These are phyloP conservation scores for Tortrix viridana DNA, from an alignment of 2,888 invertebrate species.

Conservation along the genomic window DNA sequence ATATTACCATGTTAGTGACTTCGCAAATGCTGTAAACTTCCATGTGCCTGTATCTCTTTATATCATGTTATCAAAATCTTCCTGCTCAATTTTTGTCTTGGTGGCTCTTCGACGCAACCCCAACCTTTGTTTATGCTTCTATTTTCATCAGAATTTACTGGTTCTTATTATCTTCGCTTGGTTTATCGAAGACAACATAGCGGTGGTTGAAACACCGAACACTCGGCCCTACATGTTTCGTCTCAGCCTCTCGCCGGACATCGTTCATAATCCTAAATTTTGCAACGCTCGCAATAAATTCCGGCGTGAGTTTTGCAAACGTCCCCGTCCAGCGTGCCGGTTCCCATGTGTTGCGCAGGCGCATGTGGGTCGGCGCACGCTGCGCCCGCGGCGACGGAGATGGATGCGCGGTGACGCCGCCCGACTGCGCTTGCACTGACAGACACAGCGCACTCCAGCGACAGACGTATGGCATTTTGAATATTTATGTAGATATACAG, in stretches of 20 bases:
- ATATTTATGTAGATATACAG: neutral
- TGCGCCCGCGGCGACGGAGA: constrained; percentile 28
- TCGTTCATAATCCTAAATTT: neutral
- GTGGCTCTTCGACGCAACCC: too few relatives aligned
- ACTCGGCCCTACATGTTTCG: too few relatives aligned
- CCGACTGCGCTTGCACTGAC: neutral
- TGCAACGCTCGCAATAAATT: neutral
- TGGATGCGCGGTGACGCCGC: constrained; percentile 18
- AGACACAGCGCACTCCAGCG: constrained; percentile 1
- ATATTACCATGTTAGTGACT: too few relatives aligned
- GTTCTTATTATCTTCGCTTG: too few relatives aligned
- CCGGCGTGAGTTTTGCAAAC: neutral
- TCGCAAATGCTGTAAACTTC: too few relatives aligned
- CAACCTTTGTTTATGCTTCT: too few relatives aligned
- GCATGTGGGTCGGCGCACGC: constrained; percentile 17
- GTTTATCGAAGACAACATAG: too few relatives aligned
- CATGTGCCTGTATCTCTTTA: too few relatives aligned
- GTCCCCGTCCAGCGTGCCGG: neutral
- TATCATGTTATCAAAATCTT: too few relatives aligned
- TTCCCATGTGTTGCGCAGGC: constrained; percentile 11
- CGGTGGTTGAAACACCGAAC: too few relatives aligned
- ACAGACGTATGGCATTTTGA: neutral
- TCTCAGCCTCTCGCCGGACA: neutral
- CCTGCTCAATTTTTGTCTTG: too few relatives aligned
- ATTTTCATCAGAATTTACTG: too few relatives aligned